Conservation (phyloP, 2,113 vertebrate genomes). For the Maccullochella peelii region DNA sequence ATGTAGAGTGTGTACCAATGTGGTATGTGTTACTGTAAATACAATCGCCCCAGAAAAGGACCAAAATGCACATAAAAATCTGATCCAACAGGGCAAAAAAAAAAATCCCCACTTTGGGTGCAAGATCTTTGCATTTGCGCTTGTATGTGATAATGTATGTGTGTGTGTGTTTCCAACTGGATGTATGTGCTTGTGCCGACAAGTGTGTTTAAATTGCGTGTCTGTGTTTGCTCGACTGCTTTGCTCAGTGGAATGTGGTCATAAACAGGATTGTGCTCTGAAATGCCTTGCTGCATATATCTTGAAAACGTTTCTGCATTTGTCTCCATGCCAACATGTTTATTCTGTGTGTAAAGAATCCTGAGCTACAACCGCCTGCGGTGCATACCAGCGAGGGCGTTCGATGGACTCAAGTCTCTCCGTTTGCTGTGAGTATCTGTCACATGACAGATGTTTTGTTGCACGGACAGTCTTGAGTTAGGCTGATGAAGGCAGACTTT, state of each 20-base stretch:
- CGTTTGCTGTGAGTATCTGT: slow-evolving; percentile 90
- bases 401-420: slow-evolving; percentile 93
- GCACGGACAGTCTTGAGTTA: not conserved
- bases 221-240: slow-evolving; percentile 28
- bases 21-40: not conserved
- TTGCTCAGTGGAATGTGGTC: slow-evolving; percentile 24
- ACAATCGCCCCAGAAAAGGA: not conserved
- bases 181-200: slow-evolving; percentile 14
- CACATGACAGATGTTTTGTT: not conserved
- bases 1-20: not conserved
- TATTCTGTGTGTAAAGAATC: slow-evolving; percentile 86
- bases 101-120: not conserved
- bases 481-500: not conserved
- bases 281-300: slow-evolving; percentile 8
- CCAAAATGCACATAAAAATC: not conserved
- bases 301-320: slow-evolving; percentile 1
- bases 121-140: not conserved
- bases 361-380: slow-evolving; percentile 96
- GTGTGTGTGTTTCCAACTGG: not conserved
- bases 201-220: slow-evolving; percentile 10
- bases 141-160: not conserved
- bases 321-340: slow-evolving; percentile 48
- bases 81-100: not conserved
- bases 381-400: slow-evolving; percentile 92
- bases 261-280: slow-evolving; percentile 24